Base-by-base conservation (phyloP, 2,113 vertebrate species). In the Amia ocellicauda region DNA sequence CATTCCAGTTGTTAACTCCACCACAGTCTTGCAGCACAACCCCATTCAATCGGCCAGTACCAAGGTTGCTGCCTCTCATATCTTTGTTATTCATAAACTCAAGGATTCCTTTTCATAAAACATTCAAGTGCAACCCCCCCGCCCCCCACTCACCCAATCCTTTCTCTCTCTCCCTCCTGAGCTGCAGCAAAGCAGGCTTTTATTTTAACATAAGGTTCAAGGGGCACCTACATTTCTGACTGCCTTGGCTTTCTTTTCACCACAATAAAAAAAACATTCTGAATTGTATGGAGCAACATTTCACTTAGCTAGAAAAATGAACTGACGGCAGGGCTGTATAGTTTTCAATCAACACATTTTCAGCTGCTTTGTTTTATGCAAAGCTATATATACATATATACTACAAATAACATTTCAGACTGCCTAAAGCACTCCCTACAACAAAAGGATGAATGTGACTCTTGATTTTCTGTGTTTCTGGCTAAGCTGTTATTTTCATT, bases 31-130 rank as follows among this genome's bases (percentile, higher is more conserved):
- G 5, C 11, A 47, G 16, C 45, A 16, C 45, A 47, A 19, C 14
- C 36, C 42, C 11, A 52, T n/a, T 59, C 9, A 66, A 52, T 47
- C 29, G 55, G 24, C 67, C 45, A 4, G 23, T 41, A 8, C 45
- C 70, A 68, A 65, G 70, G 57, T 26, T 36, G 24, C 24, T 42
- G 22, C 51, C 41, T 23, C 19, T 42, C 45, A 22, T 52, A 62
- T 58, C 55, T 52, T 24, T 50, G 20, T 51, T 42, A 58, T 41
- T 55, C 40, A 51, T 27, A 52, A 66, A 58, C 56, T 36, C 54
- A 66, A 70, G 67, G 67, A 62, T 47, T 43, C 50, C 8, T 52
- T 61, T 67, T 64, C 40, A 63, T 45, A 60, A 41, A 11, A 7
- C 10, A 42, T 23, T 42, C n/a, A 27, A 49, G 29, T 43, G 29